Base-by-base conservation (phyloP, 1,140 invertebrate genomes). In the Pseudobourletiella spinata region DNA sequence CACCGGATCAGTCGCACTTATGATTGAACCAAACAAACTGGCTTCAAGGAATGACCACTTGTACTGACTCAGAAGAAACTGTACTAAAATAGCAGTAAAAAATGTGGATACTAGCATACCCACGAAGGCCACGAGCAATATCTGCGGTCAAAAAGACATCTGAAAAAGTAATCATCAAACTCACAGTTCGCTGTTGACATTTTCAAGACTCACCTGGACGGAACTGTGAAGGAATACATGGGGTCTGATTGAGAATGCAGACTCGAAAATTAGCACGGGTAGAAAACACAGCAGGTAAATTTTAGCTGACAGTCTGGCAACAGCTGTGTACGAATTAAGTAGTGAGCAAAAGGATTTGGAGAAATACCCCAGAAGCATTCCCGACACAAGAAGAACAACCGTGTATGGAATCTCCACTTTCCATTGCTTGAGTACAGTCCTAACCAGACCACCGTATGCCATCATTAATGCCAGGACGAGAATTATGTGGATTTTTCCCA, bases 181-280 rank as follows among this genome's bases (percentile, higher is more conserved):
- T n/a, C n/a, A n/a, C n/a, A n/a, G n/a, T n/a, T n/a, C n/a, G n/a
- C n/a, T n/a, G n/a, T n/a, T n/a, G n/a, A n/a, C n/a, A n/a, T n/a
- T n/a, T n/a, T n/a, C n/a, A n/a, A n/a, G n/a, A n/a, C n/a, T n/a
- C n/a, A 66, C 63, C 59, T 65, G 64, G 18, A 70, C 44, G 22
- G 77, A 69, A 29, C 71, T 71, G 56, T 74, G 74, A 20, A 74
- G 59, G 61, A 79, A 77, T 8, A 74, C 74, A 60, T 78, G 75
- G 1, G 73, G 68, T 30, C 77, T 74, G 72, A 78, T 75, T 1
- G 71, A 70, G 67, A 77, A 79, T 8, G 77, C 77, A 11, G 74
- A 74, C 63, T 79, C 77, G 68, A 78, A 79, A 24, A 79, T 77
- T n/a, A 79, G 74, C 14, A 76, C 72, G 2, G 78, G 78, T 43